Evolutionary conservation across 2,113 vertebrate species (phyloP), one percentile per base, ranked within the genome.

Genomic region (Apistogramma diplotaenia): DNA sequence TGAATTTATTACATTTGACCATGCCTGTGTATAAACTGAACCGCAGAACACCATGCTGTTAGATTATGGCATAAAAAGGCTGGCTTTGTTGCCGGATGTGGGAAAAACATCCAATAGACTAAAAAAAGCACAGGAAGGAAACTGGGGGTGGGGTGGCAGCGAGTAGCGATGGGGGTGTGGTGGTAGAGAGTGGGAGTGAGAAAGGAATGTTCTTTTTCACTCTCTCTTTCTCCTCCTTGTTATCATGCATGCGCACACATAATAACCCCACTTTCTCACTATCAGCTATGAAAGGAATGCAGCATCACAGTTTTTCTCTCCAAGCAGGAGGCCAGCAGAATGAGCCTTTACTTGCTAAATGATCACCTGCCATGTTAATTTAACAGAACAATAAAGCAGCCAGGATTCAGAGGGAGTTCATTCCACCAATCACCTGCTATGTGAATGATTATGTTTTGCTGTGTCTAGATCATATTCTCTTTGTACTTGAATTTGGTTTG

Each of bases 91-190:
- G 94, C 96, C 96, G 96, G 97, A 98, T 95, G 96, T 97, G 96
- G 97, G 87, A 87, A 92, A 97, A 98, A 97, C 96, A 96, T 96
- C 96, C 95, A 95, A 79, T 94, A 90, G 94, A 94, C 95, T 98
- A 99, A 97, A 98, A 98, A 97, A 97, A 98, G 96, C 94, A 94
- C 95, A 97, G 97, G 97, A 99, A 99, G 98, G 98, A 99, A 99
- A 96, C 96, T 95, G 96, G 97, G 95, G 96, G 96, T 96, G 96
- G 97, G 91, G 94, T 92, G 90, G 93, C 93, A 94, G 92, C 21
- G 89, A 84, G 87, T 95, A 95, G 95, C 95, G 71, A 85, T 74
- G 89, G 91, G 90, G 90, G 90, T 81, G 92, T 91, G 89, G 87
- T 87, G 89, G 86, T 71, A 86, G 84, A 89, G 92, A 92, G 90